Evolutionary conservation across 2,797 vertebrate species (phyloP), one percentile per base, ranked within the genome.

Genomic region (Distichodus sexfasciatus): DNA sequence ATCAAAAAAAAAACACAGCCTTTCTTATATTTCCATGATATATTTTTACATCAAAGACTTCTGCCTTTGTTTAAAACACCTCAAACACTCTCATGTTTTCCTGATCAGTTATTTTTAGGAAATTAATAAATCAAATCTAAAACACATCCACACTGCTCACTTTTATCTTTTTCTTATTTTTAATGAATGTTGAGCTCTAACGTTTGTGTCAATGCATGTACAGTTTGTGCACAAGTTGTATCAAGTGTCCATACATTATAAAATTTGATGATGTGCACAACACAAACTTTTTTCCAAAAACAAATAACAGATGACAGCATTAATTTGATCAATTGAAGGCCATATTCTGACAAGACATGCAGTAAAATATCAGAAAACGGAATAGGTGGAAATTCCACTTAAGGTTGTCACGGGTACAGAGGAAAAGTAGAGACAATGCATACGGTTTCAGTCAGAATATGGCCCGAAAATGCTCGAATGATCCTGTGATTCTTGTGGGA

Each of bases 231-330:
- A 69, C 64, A 35, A 63, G 53, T 51, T 14, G 29, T 69, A 60
- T 70, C 61, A 75, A 75, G 61, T 75, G 47, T 69, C 36, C 67
- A 51, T 61, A 70, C 40, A 26, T 70, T 75, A 75, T 66, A 75
- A 75, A 75, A 75, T 55, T 33, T 54, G 29, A 66, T 51, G 64
- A 51, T 28, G 71, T 68, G 58, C 50, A 70, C 31, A 53, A 69
- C 70, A 75, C 40, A 75, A 75, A 75, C 46, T 63, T 51, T 75
- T 69, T 55, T 65, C 36, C 5, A 15, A 63, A 69, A 63, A 74
- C 58, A 68, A 51, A 47, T 59, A 31, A 40, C 29, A n/a, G 48
- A 54, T 54, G 67, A 43, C 38, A 74, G 50, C 48, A 57, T 61
- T 61, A 41, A 26, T 48, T 55, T 54, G 17, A 54, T 58, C 46